Conservation (phyloP, 2,113 vertebrate species). For the Sceloporus undulatus region DNA sequence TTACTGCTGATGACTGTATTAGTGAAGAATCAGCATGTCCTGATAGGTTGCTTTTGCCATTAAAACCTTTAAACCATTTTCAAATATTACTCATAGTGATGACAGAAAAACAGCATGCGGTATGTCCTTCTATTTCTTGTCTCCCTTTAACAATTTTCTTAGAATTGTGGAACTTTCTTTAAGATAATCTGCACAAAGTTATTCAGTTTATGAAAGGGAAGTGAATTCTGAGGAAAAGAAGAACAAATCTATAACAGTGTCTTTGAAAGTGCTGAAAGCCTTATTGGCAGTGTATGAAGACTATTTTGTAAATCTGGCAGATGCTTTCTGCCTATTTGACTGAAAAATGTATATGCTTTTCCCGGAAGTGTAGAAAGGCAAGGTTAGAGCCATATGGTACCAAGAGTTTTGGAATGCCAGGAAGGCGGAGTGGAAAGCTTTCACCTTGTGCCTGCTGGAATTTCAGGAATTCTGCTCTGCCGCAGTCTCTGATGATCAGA, state of each 20-base stretch:
- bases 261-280: neutral
- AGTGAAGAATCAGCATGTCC: neutral
- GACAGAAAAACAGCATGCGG: neutral
- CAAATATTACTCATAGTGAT: neutral
- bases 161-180: neutral
- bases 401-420: neutral
- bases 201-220: rapidly evolving
- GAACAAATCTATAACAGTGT: rapidly evolving
- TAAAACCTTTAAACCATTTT: neutral
- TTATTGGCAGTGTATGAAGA: neutral
- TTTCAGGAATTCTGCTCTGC: slow-evolving; percentile 62
- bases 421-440: neutral
- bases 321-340: neutral
- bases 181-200: neutral
- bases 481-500: slow-evolving; percentile 16
- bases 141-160: neutral
- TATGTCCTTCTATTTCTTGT: neutral
- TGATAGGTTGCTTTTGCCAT: neutral
- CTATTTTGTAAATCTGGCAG: neutral
- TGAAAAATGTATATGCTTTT: slow-evolving; percentile 1
- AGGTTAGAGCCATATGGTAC: neutral
- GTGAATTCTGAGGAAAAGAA: neutral
- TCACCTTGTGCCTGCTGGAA: slow-evolving; percentile 53
- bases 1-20: neutral
- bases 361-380: neutral